Evolutionary conservation across 2,888 invertebrate species (phyloP).

Genomic region (Micoletzkya japonica): DNA sequence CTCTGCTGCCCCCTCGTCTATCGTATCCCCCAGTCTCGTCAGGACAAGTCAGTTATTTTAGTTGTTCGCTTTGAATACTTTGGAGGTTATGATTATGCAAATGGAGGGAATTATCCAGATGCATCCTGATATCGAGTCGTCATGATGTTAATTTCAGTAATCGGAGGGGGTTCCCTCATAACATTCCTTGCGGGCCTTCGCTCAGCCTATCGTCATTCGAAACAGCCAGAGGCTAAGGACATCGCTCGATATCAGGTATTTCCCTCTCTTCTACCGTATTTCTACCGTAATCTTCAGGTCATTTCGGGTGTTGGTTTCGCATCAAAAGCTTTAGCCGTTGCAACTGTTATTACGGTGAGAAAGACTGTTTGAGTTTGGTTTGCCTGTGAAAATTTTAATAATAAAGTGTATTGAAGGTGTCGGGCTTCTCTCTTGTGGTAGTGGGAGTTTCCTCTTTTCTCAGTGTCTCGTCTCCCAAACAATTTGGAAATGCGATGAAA

Average conservation of each 20-base stretch:
- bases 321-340: constrained; percentile 53
- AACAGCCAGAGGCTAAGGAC: constrained; percentile 46
- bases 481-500: constrained; percentile 58
- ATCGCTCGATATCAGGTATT: constrained; percentile 38
- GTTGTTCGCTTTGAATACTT: too few species aligned
- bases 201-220: constrained; percentile 45
- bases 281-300: constrained; percentile 25
- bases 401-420: constrained; percentile 34
- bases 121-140: neutral
- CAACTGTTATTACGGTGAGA: constrained; percentile 53
- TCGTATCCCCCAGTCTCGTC: too few species aligned
- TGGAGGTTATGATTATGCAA: too few species aligned
- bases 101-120: neutral
- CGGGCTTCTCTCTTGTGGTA: constrained; percentile 55
- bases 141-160: constrained; percentile 38
- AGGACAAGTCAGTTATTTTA: too few species aligned
- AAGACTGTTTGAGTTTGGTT: too few species aligned
- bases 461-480: constrained; percentile 57
- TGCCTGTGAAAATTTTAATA: too few species aligned
- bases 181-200: constrained; percentile 39
- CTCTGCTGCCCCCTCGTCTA: too few species aligned
- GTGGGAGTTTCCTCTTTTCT: constrained; percentile 54
- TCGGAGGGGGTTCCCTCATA: constrained; percentile 43
- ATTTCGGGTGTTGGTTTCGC: constrained; percentile 60
- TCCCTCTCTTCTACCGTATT: neutral